Conservation (phyloP, 2,113 vertebrate genomes). For the Sceloporus undulatus region DNA sequence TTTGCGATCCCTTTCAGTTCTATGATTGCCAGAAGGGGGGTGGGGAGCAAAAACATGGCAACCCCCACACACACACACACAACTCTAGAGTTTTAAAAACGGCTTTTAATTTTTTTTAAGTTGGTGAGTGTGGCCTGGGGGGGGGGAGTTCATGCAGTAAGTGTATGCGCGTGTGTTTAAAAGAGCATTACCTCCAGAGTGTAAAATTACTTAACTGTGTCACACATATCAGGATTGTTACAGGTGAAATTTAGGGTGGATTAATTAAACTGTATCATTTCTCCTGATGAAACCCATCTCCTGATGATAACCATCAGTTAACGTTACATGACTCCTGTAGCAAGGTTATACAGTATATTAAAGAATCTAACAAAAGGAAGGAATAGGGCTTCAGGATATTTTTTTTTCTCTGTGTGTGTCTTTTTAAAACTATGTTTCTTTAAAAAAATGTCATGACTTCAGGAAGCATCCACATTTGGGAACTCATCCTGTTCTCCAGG, state of each 20-base stretch:
- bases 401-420: too few relatives aligned
- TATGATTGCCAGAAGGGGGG: too few relatives aligned
- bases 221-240: neutral
- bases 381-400: too few relatives aligned
- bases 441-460: neutral
- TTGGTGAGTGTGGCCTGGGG: too few relatives aligned
- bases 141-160: too few relatives aligned
- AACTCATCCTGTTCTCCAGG: neutral
- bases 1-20: too few relatives aligned
- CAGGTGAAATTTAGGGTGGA: neutral
- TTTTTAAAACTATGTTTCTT: neutral
- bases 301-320: too few relatives aligned
- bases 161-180: neutral
- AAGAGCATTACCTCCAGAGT: neutral
- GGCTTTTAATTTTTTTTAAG: too few relatives aligned
- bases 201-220: neutral
- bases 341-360: neutral
- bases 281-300: neutral
- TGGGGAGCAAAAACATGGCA: too few relatives aligned
- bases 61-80: too few relatives aligned
- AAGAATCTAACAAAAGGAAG: neutral
- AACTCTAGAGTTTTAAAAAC: too few relatives aligned
- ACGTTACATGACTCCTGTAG: neutral
- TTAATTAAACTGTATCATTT: neutral
- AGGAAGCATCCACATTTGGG: neutral